These are phyloP conservation scores for Drosophila bocki DNA, from an alignment of 1,140 invertebrate genomes.

Conservation along the genomic window DNA sequence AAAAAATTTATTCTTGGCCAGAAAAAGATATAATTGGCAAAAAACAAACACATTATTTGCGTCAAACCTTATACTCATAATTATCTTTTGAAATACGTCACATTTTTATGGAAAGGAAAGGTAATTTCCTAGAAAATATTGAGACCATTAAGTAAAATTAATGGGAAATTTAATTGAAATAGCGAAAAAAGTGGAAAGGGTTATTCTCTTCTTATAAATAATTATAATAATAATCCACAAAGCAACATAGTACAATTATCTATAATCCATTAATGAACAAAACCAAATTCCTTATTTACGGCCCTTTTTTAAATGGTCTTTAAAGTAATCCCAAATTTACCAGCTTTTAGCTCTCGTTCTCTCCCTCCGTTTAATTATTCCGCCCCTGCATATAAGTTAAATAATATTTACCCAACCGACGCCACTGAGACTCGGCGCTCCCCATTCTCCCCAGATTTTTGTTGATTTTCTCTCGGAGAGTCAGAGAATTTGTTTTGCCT, in stretches of 20 bases:
- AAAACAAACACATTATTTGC: slow-evolving; percentile 1
- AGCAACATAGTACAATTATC: no score
- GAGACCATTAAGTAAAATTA: background rate
- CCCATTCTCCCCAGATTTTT: slow-evolving; percentile 16
- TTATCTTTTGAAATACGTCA: background rate
- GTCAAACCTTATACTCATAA: background rate
- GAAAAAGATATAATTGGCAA: slow-evolving; percentile 1
- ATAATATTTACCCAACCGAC: slow-evolving; percentile 46
- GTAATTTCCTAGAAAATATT: background rate
- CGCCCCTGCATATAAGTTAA: slow-evolving; percentile 43
- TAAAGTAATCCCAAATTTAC: no score
- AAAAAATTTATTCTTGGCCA: background rate
- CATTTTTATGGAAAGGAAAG: background rate
- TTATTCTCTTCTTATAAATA: no score
- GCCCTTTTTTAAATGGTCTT: no score
- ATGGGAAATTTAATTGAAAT: no score
- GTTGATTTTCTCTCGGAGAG: background rate
- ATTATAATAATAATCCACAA: no score
- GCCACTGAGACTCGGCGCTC: slow-evolving; percentile 28
- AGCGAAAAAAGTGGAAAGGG: no score
- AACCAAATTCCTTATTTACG: no score
- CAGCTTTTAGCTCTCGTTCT: no score
- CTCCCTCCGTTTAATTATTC: background rate
- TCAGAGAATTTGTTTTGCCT: slow-evolving; percentile 22
- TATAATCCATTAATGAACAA: no score